Evolutionary conservation across 2,888 invertebrate genomes (phyloP), one percentile per base, ranked within the genome.

Genomic region (Notocelia uddmanniana): DNA sequence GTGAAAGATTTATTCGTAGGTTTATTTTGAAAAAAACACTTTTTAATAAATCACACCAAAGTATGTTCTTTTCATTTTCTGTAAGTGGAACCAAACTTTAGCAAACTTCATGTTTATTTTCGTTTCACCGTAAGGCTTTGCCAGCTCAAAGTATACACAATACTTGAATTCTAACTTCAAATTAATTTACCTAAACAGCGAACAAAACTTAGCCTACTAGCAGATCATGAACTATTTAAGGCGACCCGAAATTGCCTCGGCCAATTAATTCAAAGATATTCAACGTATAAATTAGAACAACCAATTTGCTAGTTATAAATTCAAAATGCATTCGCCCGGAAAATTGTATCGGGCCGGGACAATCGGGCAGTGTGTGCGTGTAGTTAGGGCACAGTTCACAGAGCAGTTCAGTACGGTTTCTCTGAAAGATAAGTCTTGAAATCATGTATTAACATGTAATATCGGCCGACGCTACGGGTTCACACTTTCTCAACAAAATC

Each of bases 241-340:
- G 78, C 79, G 79, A 81, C 78, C 78, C 74, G 78, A 82, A 83
- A 80, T 81, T 80, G 79, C 81, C 84, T 83, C 85, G 88, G 79
- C 84, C 91, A 92, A 91, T 92, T 92, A 92, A 88, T 89, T 88
- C 85, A 82, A 88, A 91, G 91, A 92, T 90, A 91, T 92, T 89
- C 89, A 86, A 87, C 88, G 85, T 88, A 90, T 87, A 90, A 90
- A 91, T 90, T 89, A 89, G 86, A 86, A 86, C 86, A 85, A 87
- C 87, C 93, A 91, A 92, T 92, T 93, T 91, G 87, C 89, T 91
- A 86, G 92, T 93, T 92, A 93, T 92, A 92, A 93, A 93, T 93
- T 92, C 92, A 90, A 92, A 92, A 90, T 91, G 91, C 91, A 92
- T 90, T 88, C 90, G 82, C 82, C 85, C 90, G 88, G 86, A 90